Evolutionary conservation across 2,888 invertebrate species (phyloP).

Genomic region (Lasioglossum malachurum): DNA sequence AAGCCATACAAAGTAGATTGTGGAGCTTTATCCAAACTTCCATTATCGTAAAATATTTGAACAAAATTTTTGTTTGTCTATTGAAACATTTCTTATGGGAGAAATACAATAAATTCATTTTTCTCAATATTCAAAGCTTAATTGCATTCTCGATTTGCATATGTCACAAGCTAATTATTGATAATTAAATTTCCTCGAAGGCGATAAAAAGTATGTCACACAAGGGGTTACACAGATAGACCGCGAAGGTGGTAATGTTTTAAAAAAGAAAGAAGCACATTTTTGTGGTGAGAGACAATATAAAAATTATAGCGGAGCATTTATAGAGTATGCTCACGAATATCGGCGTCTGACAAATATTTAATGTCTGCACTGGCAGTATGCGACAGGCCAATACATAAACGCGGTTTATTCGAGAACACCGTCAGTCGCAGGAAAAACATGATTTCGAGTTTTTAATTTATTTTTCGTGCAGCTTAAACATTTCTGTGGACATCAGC

Average conservation of each 20-base stretch:
- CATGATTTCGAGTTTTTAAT: background rate
- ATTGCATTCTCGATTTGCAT: background rate
- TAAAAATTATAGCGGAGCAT: background rate
- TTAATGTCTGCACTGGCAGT: background rate
- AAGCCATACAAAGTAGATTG: background rate
- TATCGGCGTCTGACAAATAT: background rate
- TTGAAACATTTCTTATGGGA: background rate
- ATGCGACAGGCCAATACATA: background rate
- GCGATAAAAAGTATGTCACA: background rate
- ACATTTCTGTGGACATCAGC: background rate
- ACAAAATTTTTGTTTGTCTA: background rate
- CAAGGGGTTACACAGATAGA: background rate
- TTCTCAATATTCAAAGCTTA: background rate
- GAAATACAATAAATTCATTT: background rate
- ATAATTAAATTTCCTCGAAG: background rate
- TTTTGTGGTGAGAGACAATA: background rate
- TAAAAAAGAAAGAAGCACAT: background rate
- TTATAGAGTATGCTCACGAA: background rate
- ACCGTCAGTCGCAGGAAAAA: background rate
- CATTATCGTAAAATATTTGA: background rate
- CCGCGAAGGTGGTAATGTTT: background rate
- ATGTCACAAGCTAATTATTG: background rate
- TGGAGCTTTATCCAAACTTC: background rate
- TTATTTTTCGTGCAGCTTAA: background rate
- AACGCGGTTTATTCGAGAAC: background rate